These are phyloP conservation scores for Discoglossus pictus DNA, from an alignment of 2,797 vertebrate species.

Conservation along the genomic window DNA sequence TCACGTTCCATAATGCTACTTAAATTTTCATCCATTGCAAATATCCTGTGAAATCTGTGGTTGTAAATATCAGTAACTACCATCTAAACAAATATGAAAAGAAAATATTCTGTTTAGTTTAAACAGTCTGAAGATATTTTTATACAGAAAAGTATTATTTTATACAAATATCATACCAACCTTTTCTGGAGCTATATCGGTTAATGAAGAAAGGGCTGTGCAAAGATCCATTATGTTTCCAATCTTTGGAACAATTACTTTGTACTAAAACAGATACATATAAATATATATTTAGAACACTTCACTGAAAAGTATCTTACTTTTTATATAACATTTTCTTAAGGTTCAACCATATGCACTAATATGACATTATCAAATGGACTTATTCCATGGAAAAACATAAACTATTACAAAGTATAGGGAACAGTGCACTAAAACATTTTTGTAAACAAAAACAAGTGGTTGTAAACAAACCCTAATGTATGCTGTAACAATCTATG, in stretches of 20 bases:
- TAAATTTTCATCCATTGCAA: conserved; percentile 93
- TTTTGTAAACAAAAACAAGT: too few species aligned
- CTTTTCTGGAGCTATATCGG: conserved; percentile 91
- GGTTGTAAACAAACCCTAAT: too few species aligned
- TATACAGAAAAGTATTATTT: conserved; percentile 13
- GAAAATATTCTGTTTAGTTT: conserved; percentile 49
- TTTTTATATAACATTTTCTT: too few species aligned
- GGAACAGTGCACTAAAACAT: too few species aligned
- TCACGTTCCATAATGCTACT: conserved; percentile 98
- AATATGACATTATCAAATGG: too few species aligned
- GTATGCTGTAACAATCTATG: too few species aligned
- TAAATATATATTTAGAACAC: too few species aligned
- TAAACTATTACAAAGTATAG: too few species aligned
- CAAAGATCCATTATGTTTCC: conserved; percentile 96
- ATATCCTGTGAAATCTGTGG: conserved; percentile 97
- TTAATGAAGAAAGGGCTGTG: conserved; percentile 82
- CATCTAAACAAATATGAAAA: conserved; percentile 71
- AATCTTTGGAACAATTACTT: conserved; percentile 96
- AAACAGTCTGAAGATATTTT: conserved; percentile 10
- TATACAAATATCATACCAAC: conserved; percentile 64
- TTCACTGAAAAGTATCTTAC: too few species aligned
- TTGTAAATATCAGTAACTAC: conserved; percentile 99
- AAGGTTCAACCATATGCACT: too few species aligned
- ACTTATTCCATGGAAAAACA: too few species aligned
- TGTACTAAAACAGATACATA: conserved; percentile 80